These are phyloP conservation scores for Cecropterus lyciades DNA, from an alignment of 1,140 invertebrate genomes.

Conservation along the genomic window DNA sequence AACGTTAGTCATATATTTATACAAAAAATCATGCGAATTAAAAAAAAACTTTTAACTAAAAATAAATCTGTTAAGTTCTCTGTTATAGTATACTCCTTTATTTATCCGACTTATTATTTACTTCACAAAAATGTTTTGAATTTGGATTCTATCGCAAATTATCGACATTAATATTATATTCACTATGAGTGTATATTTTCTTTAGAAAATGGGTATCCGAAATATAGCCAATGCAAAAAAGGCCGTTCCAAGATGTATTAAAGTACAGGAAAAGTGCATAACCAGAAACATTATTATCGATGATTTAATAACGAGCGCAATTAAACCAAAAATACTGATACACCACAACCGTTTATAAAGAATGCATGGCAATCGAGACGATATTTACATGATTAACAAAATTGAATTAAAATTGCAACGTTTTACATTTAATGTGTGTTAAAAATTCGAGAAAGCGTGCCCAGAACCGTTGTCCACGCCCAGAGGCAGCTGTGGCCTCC, in stretches of 20 bases:
- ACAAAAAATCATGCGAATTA: too few species aligned
- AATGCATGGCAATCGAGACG: background rate
- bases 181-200: too few species aligned
- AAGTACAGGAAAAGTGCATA: background rate
- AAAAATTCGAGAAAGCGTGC: slow-evolving; percentile 59
- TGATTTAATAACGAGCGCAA: background rate
- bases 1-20: too few species aligned
- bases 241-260: background rate
- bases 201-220: too few species aligned
- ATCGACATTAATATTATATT: too few species aligned
- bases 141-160: too few species aligned
- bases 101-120: too few species aligned
- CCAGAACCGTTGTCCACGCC: slow-evolving; percentile 59
- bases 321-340: background rate
- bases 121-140: too few species aligned
- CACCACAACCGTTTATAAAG: background rate
- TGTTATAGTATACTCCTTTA: too few species aligned
- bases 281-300: background rate
- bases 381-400: slow-evolving; percentile 32
- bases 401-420: slow-evolving; percentile 39
- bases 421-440: slow-evolving; percentile 47
- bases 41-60: too few species aligned
- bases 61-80: too few species aligned
- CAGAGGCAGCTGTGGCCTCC: slow-evolving; percentile 63
- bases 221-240: background rate